A percentile compares a stretch with the other conserved stretches of the same genome.
Evolutionary conservation across 1,140 invertebrate genomes (phyloP).

Genomic region (Pseudachorutes palmiensis): DNA sequence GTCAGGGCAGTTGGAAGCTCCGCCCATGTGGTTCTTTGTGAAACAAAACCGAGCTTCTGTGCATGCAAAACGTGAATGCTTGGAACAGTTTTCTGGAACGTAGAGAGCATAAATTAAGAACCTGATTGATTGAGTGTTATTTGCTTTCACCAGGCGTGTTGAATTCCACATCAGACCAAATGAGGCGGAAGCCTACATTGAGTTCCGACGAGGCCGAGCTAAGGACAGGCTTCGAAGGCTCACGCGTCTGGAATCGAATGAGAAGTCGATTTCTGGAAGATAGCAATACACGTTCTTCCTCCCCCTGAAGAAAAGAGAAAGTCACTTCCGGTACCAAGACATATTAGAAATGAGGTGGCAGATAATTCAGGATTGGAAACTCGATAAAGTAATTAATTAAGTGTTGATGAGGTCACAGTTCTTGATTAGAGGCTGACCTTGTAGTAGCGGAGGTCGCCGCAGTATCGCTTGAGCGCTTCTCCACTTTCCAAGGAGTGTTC

Average conservation of each 20-base stretch:
- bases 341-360: too few relatives aligned
- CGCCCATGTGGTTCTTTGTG: constrained; percentile 35
- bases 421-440: too few relatives aligned
- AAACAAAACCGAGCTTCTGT: constrained; percentile 40
- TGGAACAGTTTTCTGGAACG: constrained; percentile 36
- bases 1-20: constrained; percentile 35
- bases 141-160: constrained; percentile 32
- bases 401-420: too few relatives aligned
- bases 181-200: constrained; percentile 40
- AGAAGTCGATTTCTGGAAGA: constrained; percentile 42
- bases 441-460: constrained; percentile 34
- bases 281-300: constrained; percentile 40
- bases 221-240: constrained; percentile 26
- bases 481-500: constrained; percentile 30
- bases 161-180: constrained; percentile 42
- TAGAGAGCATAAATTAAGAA: not conserved
- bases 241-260: constrained; percentile 37
- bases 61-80: constrained; percentile 37
- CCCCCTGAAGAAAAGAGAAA: constrained; percentile 20
- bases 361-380: too few relatives aligned
- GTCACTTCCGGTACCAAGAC: too few relatives aligned
- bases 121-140: not conserved
- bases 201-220: constrained; percentile 17
- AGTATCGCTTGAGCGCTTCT: constrained; percentile 33
- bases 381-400: too few relatives aligned